phyloP scores from a whole-genome alignment of 2,888 invertebrate genomes.

The Resseliella maxima region DNA sequence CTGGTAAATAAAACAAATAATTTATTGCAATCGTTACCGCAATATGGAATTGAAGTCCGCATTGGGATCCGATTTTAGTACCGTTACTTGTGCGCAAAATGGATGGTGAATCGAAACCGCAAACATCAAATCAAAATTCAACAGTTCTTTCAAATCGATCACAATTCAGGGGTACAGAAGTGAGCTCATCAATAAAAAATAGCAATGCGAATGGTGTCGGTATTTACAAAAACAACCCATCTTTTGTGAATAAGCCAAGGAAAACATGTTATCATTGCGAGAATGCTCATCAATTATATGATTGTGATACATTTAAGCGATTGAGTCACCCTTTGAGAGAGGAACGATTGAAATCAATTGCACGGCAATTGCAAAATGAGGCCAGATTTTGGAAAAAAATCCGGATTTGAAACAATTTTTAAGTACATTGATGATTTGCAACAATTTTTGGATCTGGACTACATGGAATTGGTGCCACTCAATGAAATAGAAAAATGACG shows the following conservation, averaged over 20 bases:
- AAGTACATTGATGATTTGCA: not conserved
- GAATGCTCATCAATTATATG: no score
- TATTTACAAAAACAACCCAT: no score
- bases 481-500: not conserved
- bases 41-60: not conserved
- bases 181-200: no score
- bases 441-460: not conserved
- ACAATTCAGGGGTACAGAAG: no score
- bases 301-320: not conserved
- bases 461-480: not conserved
- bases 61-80: constrained; percentile 7
- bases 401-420: not conserved
- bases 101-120: constrained; percentile 40
- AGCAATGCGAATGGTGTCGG: no score
- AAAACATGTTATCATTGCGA: no score
- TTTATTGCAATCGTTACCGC: not conserved
- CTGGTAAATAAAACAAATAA: not conserved
- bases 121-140: no score
- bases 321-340: not conserved
- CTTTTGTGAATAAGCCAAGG: no score
- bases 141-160: no score
- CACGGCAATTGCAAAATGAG: not conserved
- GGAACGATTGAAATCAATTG: no score
- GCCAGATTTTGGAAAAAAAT: not conserved
- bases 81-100: not conserved